phyloP scores from a whole-genome alignment of 2,888 invertebrate genomes.

The Philereme vetulata region DNA sequence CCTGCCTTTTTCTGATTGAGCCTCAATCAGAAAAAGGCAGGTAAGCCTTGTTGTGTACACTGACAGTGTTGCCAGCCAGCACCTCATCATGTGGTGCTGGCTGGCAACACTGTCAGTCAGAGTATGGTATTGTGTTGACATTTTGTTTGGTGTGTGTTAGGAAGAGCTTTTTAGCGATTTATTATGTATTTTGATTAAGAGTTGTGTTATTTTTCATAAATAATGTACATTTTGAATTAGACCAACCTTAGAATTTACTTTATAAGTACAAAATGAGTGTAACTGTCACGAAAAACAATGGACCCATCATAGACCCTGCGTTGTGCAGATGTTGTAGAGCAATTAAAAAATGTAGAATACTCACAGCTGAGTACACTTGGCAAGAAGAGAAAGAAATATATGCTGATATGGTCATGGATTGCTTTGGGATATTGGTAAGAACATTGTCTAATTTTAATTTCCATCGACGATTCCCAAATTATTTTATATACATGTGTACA shows the following conservation, averaged over 20 bases:
- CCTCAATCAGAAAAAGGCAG: too few relatives aligned
- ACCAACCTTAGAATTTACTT: conserved; percentile 6
- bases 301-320: conserved; percentile 73
- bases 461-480: too few relatives aligned
- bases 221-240: conserved; percentile 15
- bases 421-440: conserved; percentile 74
- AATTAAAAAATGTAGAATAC: conserved; percentile 75
- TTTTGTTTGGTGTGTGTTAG: conserved; percentile 23
- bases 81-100: too few relatives aligned
- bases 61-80: too few relatives aligned
- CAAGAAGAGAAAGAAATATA: conserved; percentile 75
- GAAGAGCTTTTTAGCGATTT: conserved; percentile 8
- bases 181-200: conserved; percentile 8
- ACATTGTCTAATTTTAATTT: not conserved
- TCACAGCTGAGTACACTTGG: conserved; percentile 74
- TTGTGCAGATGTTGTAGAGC: conserved; percentile 75
- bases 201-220: conserved; percentile 30
- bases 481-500: too few relatives aligned
- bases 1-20: too few relatives aligned
- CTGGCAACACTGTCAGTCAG: too few relatives aligned
- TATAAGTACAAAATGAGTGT: conserved; percentile 56
- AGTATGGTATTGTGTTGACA: conserved; percentile 24
- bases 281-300: conserved; percentile 61
- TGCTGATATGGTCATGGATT: conserved; percentile 78
- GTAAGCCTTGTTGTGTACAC: too few relatives aligned